Evolutionary conservation across 1,140 invertebrate species (phyloP).

Genomic region (Plodia interpunctella): DNA sequence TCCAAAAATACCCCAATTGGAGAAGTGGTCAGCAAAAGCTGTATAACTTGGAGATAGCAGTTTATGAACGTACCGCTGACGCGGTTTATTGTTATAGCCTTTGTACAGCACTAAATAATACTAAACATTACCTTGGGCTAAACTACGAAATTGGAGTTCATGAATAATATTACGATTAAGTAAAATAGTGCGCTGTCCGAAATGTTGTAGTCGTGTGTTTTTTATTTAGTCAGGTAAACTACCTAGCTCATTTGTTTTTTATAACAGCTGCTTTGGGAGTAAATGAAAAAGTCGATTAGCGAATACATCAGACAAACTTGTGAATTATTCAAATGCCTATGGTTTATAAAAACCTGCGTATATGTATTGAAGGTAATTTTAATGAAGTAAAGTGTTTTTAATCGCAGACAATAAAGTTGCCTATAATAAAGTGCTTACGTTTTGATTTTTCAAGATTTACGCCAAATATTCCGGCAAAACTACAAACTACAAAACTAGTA

Average conservation of each 20-base stretch:
- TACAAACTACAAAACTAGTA: no score
- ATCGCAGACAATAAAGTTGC: no score
- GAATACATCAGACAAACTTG: no score
- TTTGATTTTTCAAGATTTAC: no score
- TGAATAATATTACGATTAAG: constrained; percentile 7
- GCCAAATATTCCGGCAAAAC: no score
- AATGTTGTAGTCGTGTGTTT: background rate
- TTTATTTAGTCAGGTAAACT: background rate
- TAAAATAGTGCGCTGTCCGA: background rate
- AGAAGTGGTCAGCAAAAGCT: constrained; percentile 10
- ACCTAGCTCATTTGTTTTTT: no score
- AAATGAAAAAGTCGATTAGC: no score
- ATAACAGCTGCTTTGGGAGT: no score
- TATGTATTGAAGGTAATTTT: no score
- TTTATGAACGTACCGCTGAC: background rate
- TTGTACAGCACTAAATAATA: constrained; percentile 4
- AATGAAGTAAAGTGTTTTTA: background rate
- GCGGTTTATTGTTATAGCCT: constrained; percentile 5
- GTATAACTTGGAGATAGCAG: background rate
- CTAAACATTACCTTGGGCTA: constrained; percentile 2
- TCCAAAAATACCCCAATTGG: constrained; percentile 20
- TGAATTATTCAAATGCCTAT: no score
- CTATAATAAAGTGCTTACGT: no score
- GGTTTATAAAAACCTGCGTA: no score
- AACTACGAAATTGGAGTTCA: constrained; percentile 5